Evolutionary conservation across 2,113 vertebrate genomes (phyloP).

Genomic region (Indicator maculatus): DNA sequence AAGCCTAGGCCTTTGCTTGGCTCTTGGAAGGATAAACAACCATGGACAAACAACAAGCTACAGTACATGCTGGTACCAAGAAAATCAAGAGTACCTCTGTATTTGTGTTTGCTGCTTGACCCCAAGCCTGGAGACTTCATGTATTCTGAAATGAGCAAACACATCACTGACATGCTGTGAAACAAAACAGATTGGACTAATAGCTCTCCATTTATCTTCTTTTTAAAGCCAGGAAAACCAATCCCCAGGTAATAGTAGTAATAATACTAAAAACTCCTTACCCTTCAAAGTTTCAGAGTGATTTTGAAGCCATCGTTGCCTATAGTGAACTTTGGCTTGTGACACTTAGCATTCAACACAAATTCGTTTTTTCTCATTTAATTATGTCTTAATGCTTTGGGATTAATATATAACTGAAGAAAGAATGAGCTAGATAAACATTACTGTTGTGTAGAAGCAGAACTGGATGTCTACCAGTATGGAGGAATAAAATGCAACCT

Average conservation of each 20-base stretch:
- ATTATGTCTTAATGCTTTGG: neutral
- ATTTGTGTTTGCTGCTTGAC: neutral
- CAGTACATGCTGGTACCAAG: neutral
- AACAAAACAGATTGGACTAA: neutral
- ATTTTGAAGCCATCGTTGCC: neutral
- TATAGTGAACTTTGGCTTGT: neutral
- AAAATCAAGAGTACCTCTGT: neutral
- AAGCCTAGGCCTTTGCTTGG: neutral
- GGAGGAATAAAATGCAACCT: neutral
- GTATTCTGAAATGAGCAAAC: neutral
- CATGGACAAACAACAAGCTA: neutral
- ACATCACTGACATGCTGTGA: neutral
- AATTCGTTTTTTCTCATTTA: neutral
- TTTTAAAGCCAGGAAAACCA: neutral
- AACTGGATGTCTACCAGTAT: accelerated
- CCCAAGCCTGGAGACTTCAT: neutral
- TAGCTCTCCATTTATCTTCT: neutral
- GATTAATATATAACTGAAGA: neutral
- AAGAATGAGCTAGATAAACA: neutral
- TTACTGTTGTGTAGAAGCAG: neutral
- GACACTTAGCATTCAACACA: neutral
- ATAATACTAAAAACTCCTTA: neutral
- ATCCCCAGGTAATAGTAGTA: neutral
- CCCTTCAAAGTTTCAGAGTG: neutral
- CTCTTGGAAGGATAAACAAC: neutral